phyloP scores from a whole-genome alignment of 2,113 vertebrate species.

The Halcyon senegalensis region DNA sequence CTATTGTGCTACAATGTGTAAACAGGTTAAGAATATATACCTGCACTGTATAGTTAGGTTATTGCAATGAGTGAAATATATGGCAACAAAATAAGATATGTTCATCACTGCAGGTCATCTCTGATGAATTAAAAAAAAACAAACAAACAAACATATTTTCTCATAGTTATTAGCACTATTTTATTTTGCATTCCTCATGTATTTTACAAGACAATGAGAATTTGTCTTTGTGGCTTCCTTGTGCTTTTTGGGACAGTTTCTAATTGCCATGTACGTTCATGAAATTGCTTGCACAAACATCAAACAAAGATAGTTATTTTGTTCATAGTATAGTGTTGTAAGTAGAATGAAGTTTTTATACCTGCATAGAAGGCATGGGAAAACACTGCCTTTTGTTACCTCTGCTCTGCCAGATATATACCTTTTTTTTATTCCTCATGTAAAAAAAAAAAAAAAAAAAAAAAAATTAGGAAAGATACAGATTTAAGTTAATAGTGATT shows the following conservation, averaged over 20 bases:
- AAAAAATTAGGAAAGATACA: background rate
- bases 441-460: background rate
- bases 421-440: background rate
- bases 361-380: background rate
- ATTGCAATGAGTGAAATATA: background rate
- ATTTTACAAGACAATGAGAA: background rate
- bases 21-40: background rate
- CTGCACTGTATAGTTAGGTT: background rate
- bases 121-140: background rate
- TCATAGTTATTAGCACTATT: background rate
- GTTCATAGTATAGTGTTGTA: background rate
- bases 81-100: background rate
- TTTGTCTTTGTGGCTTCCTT: background rate
- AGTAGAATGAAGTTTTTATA: background rate
- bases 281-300: background rate
- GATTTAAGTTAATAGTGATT: background rate
- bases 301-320: background rate
- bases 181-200: background rate
- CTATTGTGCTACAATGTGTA: fast-evolving
- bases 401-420: background rate
- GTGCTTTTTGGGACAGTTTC: background rate
- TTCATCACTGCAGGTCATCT: background rate
- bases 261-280: background rate
- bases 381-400: fast-evolving
- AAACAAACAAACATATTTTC: too few relatives aligned